phyloP scores from a whole-genome alignment of 2,888 invertebrate genomes.

The Caenorhabditis sp. region DNA sequence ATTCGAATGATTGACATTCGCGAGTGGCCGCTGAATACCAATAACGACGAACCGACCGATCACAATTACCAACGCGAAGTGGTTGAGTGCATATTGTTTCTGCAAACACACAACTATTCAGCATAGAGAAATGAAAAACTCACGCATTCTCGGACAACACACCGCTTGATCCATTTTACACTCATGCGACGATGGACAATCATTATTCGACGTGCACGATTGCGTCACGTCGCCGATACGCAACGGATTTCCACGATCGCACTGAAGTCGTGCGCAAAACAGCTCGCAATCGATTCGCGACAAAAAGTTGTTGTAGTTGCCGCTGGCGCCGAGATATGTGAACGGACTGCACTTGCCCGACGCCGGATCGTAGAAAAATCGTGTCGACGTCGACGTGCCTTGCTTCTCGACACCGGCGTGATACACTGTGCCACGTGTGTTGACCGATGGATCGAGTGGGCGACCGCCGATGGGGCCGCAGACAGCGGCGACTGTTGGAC shows the following conservation, averaged over 20 bases:
- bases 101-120: constrained; percentile 17
- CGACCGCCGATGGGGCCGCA: constrained; percentile 60
- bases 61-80: constrained; percentile 61
- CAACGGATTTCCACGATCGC: constrained; percentile 58
- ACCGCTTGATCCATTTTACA: constrained; percentile 62
- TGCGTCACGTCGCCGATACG: constrained; percentile 60
- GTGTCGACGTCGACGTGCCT: constrained; percentile 55
- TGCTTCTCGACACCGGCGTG: constrained; percentile 58
- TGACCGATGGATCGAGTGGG: constrained; percentile 51
- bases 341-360: constrained; percentile 56
- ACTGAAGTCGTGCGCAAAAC: constrained; percentile 58
- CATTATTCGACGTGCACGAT: constrained; percentile 51
- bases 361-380: constrained; percentile 56
- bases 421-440: constrained; percentile 47
- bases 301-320: constrained; percentile 63
- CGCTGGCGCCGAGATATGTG: constrained; percentile 59
- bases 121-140: no score
- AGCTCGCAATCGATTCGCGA: constrained; percentile 59
- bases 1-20: constrained; percentile 63
- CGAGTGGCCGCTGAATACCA: constrained; percentile 60
- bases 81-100: constrained; percentile 65
- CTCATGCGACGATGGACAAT: constrained; percentile 62
- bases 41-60: constrained; percentile 53
- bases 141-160: constrained; percentile 65
- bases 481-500: constrained; percentile 55